Conservation (phyloP, 2,888 invertebrate genomes). For the Ochropacha duplaris region DNA sequence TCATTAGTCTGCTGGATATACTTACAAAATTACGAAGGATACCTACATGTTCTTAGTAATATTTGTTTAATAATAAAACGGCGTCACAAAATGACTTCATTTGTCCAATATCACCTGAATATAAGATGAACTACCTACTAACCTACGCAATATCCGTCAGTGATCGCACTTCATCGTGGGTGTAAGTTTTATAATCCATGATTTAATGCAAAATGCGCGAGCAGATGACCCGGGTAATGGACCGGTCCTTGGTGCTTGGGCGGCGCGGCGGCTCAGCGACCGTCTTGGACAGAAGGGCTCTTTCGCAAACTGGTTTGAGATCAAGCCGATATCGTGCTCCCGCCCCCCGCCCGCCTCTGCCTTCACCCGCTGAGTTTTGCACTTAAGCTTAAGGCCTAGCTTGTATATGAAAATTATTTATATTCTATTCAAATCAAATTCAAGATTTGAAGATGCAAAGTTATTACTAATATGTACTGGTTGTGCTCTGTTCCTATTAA, state of each 20-base stretch:
- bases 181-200: constrained; percentile 30
- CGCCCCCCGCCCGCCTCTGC: constrained; percentile 19
- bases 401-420: constrained; percentile 2
- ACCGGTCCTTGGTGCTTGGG: constrained; percentile 46
- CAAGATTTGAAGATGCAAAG: neutral
- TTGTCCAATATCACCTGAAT: constrained; percentile 3
- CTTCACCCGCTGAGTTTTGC: constrained; percentile 18
- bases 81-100: neutral
- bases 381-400: constrained; percentile 3
- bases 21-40: neutral
- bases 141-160: constrained; percentile 9
- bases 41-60: neutral
- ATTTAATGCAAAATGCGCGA: constrained; percentile 42
- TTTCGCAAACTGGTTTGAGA: constrained; percentile 72
- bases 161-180: constrained; percentile 14
- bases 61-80: neutral
- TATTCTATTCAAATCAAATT: neutral
- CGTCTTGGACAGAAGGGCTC: constrained; percentile 60
- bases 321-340: constrained; percentile 38
- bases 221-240: constrained; percentile 57
- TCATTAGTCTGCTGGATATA: too few relatives aligned
- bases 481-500: neutral
- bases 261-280: constrained; percentile 35
- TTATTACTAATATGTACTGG: too few relatives aligned
- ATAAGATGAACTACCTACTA: constrained; percentile 6